Conservation (phyloP, 2,113 vertebrate species). For the Xenotilapia leptura region DNA sequence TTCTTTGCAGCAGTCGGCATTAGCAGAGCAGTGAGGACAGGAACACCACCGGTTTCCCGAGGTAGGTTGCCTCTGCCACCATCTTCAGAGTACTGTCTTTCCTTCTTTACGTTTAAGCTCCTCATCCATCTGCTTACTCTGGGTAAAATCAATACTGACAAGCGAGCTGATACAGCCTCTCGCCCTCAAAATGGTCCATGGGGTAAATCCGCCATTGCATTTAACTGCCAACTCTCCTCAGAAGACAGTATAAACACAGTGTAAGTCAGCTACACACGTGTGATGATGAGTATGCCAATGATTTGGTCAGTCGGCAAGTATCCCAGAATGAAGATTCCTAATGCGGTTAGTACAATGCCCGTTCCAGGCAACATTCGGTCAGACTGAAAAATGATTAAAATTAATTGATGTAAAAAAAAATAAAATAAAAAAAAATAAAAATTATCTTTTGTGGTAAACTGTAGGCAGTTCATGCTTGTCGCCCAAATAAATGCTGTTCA, state of each 20-base stretch:
- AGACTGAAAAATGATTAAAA: not conserved
- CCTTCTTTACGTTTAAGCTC: not conserved
- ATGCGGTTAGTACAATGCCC: not conserved
- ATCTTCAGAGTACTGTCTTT: not conserved
- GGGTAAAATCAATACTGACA: not conserved
- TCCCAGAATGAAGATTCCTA: not conserved
- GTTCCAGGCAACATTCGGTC: not conserved
- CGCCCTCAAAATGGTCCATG: not conserved
- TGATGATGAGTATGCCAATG: not conserved
- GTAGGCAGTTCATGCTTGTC: not conserved
- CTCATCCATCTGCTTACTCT: not conserved
- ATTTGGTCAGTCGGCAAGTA: not conserved
- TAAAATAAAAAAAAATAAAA: fast-evolving
- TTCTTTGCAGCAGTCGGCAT: not conserved
- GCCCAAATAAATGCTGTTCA: not conserved
- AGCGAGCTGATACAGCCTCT: not conserved
- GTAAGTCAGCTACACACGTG: not conserved
- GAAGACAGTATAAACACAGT: not conserved
- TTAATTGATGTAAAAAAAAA: not conserved
- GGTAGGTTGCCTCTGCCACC: not conserved
- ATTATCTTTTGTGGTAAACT: not conserved
- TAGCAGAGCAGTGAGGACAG: not conserved
- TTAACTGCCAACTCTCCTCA: not conserved
- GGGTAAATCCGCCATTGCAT: not conserved
- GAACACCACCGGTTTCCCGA: not conserved